These are phyloP conservation scores for Drosophila subquinaria DNA, from an alignment of 2,888 invertebrate genomes.

Conservation along the genomic window DNA sequence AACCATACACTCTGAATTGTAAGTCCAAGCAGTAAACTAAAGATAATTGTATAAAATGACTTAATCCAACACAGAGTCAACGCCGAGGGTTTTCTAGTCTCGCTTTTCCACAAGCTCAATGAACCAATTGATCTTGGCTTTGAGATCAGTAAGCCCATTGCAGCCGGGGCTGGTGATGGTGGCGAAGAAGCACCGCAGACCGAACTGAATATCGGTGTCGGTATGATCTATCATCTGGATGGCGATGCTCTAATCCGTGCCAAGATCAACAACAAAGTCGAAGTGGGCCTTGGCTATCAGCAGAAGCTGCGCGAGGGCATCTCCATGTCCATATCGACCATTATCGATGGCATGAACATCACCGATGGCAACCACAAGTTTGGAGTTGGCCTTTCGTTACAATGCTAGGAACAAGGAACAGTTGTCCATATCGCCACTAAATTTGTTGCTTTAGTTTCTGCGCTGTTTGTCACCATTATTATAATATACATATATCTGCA, in stretches of 20 bases:
- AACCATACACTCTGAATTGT: slow-evolving; percentile 96
- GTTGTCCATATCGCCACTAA: slow-evolving; percentile 22
- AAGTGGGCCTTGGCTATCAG: slow-evolving; percentile 96
- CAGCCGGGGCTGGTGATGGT: background rate
- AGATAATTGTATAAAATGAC: no score
- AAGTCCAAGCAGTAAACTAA: slow-evolving; percentile 81
- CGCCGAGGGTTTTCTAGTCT: slow-evolving; percentile 49
- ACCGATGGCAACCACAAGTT: slow-evolving; percentile 98
- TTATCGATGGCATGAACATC: slow-evolving; percentile 90
- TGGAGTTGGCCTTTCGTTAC: slow-evolving; percentile 96
- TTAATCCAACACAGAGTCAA: slow-evolving; percentile 41
- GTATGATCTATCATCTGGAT: slow-evolving; percentile 93
- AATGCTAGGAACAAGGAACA: slow-evolving; percentile 88
- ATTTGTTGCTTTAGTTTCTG: slow-evolving; percentile 5
- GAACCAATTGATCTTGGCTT: slow-evolving; percentile 51
- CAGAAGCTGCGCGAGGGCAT: slow-evolving; percentile 96
- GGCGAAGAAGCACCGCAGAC: slow-evolving; percentile 86
- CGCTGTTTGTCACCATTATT: background rate
- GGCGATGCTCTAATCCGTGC: slow-evolving; percentile 93
- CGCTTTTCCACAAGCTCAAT: slow-evolving; percentile 56
- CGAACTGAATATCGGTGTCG: slow-evolving; percentile 94
- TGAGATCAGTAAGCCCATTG: slow-evolving; percentile 38
- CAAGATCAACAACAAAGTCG: slow-evolving; percentile 96
- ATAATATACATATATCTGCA: background rate
- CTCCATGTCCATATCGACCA: slow-evolving; percentile 92